Evolutionary conservation across 2,888 invertebrate genomes (phyloP).

Genomic region (Acanthosepion esculentum): DNA sequence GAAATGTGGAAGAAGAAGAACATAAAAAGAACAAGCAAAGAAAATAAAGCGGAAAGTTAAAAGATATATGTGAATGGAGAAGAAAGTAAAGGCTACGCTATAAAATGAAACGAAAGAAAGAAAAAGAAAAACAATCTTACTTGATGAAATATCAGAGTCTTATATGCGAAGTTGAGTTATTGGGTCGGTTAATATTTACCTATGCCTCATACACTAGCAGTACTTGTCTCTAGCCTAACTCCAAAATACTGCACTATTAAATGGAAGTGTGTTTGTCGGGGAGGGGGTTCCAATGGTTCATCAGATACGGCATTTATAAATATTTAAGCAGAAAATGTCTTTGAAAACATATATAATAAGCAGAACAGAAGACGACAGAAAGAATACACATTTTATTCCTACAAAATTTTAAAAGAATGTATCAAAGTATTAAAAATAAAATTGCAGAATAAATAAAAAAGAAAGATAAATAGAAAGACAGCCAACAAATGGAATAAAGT

Average conservation of each 20-base stretch:
- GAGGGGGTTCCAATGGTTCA: too few species aligned
- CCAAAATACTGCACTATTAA: too few species aligned
- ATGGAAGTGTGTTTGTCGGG: too few species aligned
- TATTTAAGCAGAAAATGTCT: too few species aligned
- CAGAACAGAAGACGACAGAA: neutral
- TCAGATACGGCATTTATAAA: too few species aligned
- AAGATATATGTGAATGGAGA: neutral
- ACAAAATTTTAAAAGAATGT: neutral
- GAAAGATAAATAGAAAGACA: neutral
- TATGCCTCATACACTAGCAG: too few species aligned
- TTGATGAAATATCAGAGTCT: too few species aligned
- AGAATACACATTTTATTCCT: neutral
- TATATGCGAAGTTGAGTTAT: too few species aligned
- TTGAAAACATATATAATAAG: too few species aligned
- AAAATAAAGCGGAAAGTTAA: neutral
- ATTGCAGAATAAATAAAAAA: neutral
- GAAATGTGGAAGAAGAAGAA: neutral
- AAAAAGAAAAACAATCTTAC: neutral
- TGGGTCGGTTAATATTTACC: too few species aligned
- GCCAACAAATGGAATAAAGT: neutral
- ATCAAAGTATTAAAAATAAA: neutral
- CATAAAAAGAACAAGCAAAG: neutral
- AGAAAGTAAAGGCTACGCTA: neutral
- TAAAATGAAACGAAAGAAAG: neutral
- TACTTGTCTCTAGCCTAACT: too few species aligned